These are phyloP conservation scores for Acanthosepion lycidas DNA, from an alignment of 2,888 invertebrate species.

Conservation along the genomic window DNA sequence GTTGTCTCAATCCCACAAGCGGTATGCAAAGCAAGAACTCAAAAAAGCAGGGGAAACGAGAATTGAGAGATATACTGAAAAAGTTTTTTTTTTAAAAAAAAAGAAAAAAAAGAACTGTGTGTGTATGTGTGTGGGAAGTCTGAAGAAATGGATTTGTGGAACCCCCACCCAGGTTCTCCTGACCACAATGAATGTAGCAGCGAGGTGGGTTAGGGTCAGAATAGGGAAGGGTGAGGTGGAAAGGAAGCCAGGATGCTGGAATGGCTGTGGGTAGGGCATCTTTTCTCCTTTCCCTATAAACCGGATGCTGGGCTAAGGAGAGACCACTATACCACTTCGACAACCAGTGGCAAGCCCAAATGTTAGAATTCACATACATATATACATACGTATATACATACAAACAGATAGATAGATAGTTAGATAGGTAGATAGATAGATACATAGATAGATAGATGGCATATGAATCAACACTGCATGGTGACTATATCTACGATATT, in stretches of 20 bases:
- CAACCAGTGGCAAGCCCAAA: not conserved
- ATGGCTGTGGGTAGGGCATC: not conserved
- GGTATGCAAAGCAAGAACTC: too few species aligned
- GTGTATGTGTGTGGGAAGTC: not conserved
- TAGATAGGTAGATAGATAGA: too few species aligned
- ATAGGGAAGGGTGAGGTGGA: not conserved
- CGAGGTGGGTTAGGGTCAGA: not conserved
- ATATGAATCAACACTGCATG: too few species aligned
- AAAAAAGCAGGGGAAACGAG: too few species aligned
- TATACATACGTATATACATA: not conserved
- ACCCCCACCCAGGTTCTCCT: not conserved
- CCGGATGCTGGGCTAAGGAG: not conserved
- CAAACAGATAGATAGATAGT: too few species aligned
- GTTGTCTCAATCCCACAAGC: too few species aligned
- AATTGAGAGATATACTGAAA: too few species aligned
- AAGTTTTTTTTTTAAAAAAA: too few species aligned
- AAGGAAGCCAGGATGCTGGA: not conserved
- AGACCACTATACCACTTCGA: not conserved
- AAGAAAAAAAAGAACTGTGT: too few species aligned
- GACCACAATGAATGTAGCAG: not conserved
- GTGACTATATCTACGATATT: too few species aligned
- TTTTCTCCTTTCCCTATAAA: not conserved
- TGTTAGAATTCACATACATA: not conserved
- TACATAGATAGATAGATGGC: too few species aligned
- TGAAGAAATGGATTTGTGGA: too few species aligned